Conservation (phyloP, 2,888 invertebrate genomes). For the Hedya salicella region DNA sequence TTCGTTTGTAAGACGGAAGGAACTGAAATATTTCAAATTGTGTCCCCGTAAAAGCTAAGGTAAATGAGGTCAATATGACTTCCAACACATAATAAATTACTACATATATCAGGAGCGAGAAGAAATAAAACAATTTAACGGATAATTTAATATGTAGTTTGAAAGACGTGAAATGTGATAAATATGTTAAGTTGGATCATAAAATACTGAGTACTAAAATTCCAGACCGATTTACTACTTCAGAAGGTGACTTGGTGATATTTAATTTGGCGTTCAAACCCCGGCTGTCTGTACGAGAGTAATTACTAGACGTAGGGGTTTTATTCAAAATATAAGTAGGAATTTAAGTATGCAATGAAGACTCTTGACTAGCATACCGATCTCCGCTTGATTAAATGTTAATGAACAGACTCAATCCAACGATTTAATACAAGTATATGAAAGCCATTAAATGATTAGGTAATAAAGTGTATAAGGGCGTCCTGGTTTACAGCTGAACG, state of each 20-base stretch:
- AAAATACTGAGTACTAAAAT: slow-evolving; percentile 14
- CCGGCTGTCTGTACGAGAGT: background rate
- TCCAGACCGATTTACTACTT: background rate
- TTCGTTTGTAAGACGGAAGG: background rate
- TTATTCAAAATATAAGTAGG: slow-evolving; percentile 4
- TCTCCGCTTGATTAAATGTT: slow-evolving; percentile 22
- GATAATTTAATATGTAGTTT: slow-evolving; percentile 15
- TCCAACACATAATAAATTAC: slow-evolving; percentile 21
- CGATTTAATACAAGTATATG: slow-evolving; percentile 2
- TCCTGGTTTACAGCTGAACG: slow-evolving; percentile 20
- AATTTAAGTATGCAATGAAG: slow-evolving; percentile 8
- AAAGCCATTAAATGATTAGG: slow-evolving; percentile 24
- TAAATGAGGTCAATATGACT: background rate
- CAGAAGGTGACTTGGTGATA: background rate
- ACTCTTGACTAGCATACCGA: background rate
- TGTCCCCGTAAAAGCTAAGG: background rate
- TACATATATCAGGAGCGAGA: background rate
- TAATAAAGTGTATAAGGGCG: slow-evolving; percentile 23
- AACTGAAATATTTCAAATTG: background rate
- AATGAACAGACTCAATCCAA: slow-evolving; percentile 17
- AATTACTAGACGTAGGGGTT: background rate
- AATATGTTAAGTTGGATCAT: slow-evolving; percentile 16
- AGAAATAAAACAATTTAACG: slow-evolving; percentile 9
- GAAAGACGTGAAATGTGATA: slow-evolving; percentile 22
- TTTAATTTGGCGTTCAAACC: slow-evolving; percentile 3